A percentile compares a stretch with the other conserved stretches of the same genome.
Conservation (phyloP, 2,888 invertebrate species). For the Hetaerina titia region DNA sequence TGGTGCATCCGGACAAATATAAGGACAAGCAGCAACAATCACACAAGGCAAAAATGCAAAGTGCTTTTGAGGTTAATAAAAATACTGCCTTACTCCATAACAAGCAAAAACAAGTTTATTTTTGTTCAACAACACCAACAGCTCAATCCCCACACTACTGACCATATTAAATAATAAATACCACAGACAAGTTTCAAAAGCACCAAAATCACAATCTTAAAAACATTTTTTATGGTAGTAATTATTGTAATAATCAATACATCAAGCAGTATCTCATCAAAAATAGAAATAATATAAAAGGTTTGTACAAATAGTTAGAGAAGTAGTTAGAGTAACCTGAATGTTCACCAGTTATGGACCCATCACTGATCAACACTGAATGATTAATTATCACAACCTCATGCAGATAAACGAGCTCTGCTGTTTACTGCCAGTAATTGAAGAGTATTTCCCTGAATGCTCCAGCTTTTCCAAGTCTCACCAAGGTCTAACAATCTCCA, state of each 20-base stretch:
- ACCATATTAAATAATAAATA: slow-evolving; percentile 29
- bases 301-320: slow-evolving; percentile 3
- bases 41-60: not conserved
- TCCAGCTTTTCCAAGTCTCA: not conserved
- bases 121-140: slow-evolving; percentile 2
- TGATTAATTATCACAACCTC: slow-evolving; percentile 3
- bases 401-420: slow-evolving; percentile 1
- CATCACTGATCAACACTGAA: not conserved
- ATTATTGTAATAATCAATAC: not conserved
- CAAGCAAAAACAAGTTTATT: not conserved
- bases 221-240: not conserved
- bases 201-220: slow-evolving; percentile 8
- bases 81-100: slow-evolving; percentile 10
- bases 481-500: not conserved
- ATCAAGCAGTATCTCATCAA: slow-evolving; percentile 1
- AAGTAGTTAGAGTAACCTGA: slow-evolving; percentile 8
- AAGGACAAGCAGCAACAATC: not conserved
- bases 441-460: not conserved
- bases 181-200: slow-evolving; percentile 14
- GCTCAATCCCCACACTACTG: not conserved
- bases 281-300: slow-evolving; percentile 27
- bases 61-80: not conserved
- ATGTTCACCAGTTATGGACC: not conserved
- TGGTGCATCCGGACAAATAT: not conserved
- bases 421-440: not conserved